Evolutionary conservation across 2,113 vertebrate genomes (phyloP), one percentile per base, ranked within the genome.

Genomic region (Chitala chitala): DNA sequence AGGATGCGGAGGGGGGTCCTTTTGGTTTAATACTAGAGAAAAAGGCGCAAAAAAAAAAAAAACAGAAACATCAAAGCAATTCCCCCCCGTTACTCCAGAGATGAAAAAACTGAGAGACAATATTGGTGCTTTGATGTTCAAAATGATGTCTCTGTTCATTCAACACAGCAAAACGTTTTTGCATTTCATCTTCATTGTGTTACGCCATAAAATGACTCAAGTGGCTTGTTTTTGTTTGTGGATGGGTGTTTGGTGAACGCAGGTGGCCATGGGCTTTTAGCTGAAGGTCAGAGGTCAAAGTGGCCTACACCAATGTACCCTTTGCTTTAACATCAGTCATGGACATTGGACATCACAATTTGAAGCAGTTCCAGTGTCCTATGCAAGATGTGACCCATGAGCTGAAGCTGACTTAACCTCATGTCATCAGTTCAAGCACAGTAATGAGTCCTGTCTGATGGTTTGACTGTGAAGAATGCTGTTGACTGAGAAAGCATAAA

Each of bases 71-170:
- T 86, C 77, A 85, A 86, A 87, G 83, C 71, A 17, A 59, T 71
- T 80, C 53, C 56, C 74, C 78, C 76, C 44, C 31, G 71, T 79
- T 81, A 68, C 79, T 79, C 71, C 44, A 74, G 75, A 71, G 3
- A 75, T 24, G 63, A 74, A 78, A 81, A 63, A 84, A 82, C 75
- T 71, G 79, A 73, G 54, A 40, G 9, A 46, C 79, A 82, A 78
- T 79, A 73, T 71, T 46, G 12, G 33, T 15, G 68, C 78, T 85
- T 83, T 85, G 82, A 86, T 81, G 80, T 84, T 74, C 78, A 72
- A 55, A 80, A 77, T 75, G 65, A 74, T 64, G 74, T 71, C n/a
- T n/a, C n/a, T n/a, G n/a, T n/a, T n/a, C n/a, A n/a, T n/a, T n/a
- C n/a, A n/a, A n/a, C n/a, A n/a, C n/a, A n/a, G n/a, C n/a, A n/a